Percentiles rank a stretch among this genome's conserved stretches.
Conservation (phyloP, 2,888 invertebrate genomes). For the Trilocha varians region DNA sequence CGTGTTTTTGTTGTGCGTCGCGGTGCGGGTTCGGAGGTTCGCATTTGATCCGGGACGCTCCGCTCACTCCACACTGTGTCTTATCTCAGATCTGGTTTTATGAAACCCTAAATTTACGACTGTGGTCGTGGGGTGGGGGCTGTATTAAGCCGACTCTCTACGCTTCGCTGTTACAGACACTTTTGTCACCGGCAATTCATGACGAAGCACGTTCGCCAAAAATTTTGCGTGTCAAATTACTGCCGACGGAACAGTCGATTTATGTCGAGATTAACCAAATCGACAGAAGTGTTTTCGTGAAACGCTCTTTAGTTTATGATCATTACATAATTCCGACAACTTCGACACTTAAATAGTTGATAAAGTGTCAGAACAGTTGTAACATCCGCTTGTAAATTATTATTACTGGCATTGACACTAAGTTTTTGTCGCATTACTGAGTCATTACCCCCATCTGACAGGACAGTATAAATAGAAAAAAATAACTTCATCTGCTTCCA, state of each 20-base stretch:
- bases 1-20: constrained; percentile 64
- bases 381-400: background rate
- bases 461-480: too few relatives aligned
- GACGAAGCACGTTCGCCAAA: constrained; percentile 62
- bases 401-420: background rate
- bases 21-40: constrained; percentile 47
- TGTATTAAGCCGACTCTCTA: constrained; percentile 64
- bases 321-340: constrained; percentile 15
- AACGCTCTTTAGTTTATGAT: constrained; percentile 32
- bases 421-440: too few relatives aligned
- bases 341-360: background rate
- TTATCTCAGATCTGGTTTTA: constrained; percentile 73
- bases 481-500: too few relatives aligned
- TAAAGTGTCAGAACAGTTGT: background rate
- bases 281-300: constrained; percentile 29
- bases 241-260: constrained; percentile 16
- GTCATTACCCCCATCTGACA: too few relatives aligned
- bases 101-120: constrained; percentile 75
- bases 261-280: constrained; percentile 43
- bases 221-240: constrained; percentile 65
- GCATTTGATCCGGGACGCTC: constrained; percentile 68
- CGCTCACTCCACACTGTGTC: constrained; percentile 68
- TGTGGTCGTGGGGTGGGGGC: constrained; percentile 64
- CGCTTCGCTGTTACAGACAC: constrained; percentile 60
- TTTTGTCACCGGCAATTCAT: constrained; percentile 68